Conservation (phyloP, 2,888 invertebrate genomes). For the Poecilus cupreus region DNA sequence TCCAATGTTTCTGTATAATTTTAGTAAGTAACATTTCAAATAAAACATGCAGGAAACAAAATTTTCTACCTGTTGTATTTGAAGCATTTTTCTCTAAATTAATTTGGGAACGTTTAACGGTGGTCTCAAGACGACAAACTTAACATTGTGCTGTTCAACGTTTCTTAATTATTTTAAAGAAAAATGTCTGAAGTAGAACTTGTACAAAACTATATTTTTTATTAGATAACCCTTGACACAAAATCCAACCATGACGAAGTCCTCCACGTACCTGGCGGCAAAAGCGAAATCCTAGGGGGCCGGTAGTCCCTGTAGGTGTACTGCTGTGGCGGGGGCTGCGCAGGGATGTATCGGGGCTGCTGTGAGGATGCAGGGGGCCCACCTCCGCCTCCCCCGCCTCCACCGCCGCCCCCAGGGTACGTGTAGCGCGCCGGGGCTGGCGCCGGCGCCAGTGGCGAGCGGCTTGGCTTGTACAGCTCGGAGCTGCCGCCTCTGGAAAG, state of each 20-base stretch:
- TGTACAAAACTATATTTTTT: too few species aligned
- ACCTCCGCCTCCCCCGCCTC: slow-evolving; percentile 70
- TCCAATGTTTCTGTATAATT: too few species aligned
- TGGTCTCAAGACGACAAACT: too few species aligned
- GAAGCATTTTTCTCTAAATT: too few species aligned
- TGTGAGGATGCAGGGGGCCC: slow-evolving; percentile 70
- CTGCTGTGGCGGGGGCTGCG: slow-evolving; percentile 70
- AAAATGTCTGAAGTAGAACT: too few species aligned
- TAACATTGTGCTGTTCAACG: too few species aligned
- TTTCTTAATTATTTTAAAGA: too few species aligned
- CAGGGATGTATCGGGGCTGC: slow-evolving; percentile 63
- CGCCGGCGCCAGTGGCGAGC: slow-evolving; percentile 71
- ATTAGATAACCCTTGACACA: too few species aligned
- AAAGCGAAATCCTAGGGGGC: slow-evolving; percentile 80
- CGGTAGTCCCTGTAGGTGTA: slow-evolving; percentile 73
- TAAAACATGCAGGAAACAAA: too few species aligned
- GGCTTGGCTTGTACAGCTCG: slow-evolving; percentile 71
- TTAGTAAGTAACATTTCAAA: too few species aligned
- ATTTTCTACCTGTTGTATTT: too few species aligned
- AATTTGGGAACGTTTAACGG: too few species aligned
- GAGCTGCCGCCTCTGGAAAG: slow-evolving; percentile 65
- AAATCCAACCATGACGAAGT: not conserved
- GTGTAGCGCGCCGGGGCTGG: slow-evolving; percentile 72
- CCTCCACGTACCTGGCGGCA: slow-evolving; percentile 74
- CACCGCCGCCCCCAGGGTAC: slow-evolving; percentile 72